Evolutionary conservation across 2,113 vertebrate species (phyloP), one percentile per base, ranked within the genome.

Genomic region (Callorhinus ursinus): DNA sequence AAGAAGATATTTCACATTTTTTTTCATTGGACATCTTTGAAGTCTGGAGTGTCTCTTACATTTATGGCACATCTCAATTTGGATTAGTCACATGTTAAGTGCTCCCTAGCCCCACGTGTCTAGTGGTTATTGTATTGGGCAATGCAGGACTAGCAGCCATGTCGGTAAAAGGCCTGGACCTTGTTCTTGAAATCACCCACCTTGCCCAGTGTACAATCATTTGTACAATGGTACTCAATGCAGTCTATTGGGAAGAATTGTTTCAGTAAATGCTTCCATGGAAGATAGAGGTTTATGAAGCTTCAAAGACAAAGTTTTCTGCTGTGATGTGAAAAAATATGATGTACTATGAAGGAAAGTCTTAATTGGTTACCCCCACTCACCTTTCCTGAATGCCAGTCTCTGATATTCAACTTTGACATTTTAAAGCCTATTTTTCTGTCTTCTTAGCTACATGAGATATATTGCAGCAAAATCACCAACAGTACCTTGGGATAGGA

Each of bases 331-430:
- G 36, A n/a, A 87, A 95, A 15, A 31, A 81, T 13, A 21, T 67
- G 28, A 65, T 82, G 26, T 26, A 71, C n/a, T 4, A 24, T 4
- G 7, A 4, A 83, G 53, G 85, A 33, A 71, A 76, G 55, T 63
- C 74, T 74, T 71, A 92, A 92, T 11, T 84, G 53, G 72, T 61
- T 59, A 65, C 8, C 28, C 57, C 21, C 24, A 14, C 59, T 83
- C 53, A 59, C 57, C 81, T 82, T 93, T 74, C 33, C 36, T 69
- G 67, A 95, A 92, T 63, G 42, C 28, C 33, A 57, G 31, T 63
- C 42, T 82, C 76, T 79, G 55, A 67, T 74, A 51, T 11, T 87
- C 1, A 4, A 86, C 71, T 15, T 39, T 80, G 85, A 71, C 36
- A 51, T 85, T 76, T 53, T 90, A 65, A 67, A 67, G 46, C 6